phyloP scores from a whole-genome alignment of 2,888 invertebrate species.

The Magallana nippona region DNA sequence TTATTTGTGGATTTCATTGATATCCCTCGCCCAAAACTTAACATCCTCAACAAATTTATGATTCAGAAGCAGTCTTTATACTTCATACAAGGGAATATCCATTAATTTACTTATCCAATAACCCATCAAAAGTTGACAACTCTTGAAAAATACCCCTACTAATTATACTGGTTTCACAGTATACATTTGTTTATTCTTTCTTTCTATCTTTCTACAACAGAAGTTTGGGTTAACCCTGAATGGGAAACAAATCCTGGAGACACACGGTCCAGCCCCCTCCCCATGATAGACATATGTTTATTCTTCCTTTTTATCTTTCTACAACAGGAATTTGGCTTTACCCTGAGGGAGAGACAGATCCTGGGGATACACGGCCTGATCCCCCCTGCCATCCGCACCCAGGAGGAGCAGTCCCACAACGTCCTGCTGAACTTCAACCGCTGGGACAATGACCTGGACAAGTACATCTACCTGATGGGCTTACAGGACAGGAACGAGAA shows the following conservation, averaged over 20 bases:
- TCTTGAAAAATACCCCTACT: too few species aligned
- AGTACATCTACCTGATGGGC: slow-evolving; percentile 77
- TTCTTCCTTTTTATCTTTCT: slow-evolving; percentile 55
- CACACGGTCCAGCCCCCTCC: slow-evolving; percentile 96
- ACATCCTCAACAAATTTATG: too few species aligned
- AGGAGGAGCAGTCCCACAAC: slow-evolving; percentile 84
- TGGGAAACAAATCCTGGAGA: slow-evolving; percentile 95
- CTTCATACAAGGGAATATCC: too few species aligned
- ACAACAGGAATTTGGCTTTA: slow-evolving; percentile 94
- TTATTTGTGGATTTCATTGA: too few species aligned
- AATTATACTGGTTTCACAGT: slow-evolving; percentile 60
- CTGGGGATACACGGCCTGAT: slow-evolving; percentile 97
- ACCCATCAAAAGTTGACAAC: too few species aligned
- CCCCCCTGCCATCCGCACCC: slow-evolving; percentile 92
- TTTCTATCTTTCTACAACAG: slow-evolving; percentile 81
- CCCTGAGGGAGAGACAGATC: slow-evolving; percentile 93
- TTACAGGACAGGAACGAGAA: slow-evolving; percentile 94
- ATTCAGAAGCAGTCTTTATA: too few species aligned
- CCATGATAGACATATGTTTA: slow-evolving; percentile 61
- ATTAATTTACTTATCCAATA: too few species aligned
- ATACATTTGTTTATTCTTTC: slow-evolving; percentile 53
- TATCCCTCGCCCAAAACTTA: too few species aligned
- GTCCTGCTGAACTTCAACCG: slow-evolving; percentile 83
- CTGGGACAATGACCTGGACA: slow-evolving; percentile 86
- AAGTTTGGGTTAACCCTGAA: slow-evolving; percentile 95